Percentiles rank a stretch among this genome's conserved stretches.
Evolutionary conservation across 1,140 invertebrate genomes (phyloP).

Genomic region (Halyomorpha halys): DNA sequence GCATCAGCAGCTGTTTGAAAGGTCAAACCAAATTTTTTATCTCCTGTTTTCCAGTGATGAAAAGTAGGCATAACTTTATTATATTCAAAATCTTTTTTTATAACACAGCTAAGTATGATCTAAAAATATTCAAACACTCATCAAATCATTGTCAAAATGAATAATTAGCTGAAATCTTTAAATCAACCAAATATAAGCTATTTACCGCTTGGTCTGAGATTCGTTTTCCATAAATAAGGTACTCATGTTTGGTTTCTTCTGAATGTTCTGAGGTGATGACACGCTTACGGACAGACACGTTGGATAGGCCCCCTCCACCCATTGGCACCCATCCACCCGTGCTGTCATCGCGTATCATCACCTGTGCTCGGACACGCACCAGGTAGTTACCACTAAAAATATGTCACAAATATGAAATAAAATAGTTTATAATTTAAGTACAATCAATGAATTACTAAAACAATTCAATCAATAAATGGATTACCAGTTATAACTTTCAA

Average conservation of each 20-base stretch:
- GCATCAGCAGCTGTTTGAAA: slow-evolving; percentile 91
- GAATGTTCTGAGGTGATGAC: slow-evolving; percentile 39
- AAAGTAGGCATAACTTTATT: slow-evolving; percentile 97
- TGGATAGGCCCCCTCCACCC: slow-evolving; percentile 83
- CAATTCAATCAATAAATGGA: too few relatives aligned
- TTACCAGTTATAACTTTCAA: too few relatives aligned
- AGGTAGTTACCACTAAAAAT: slow-evolving; percentile 63
- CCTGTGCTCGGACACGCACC: slow-evolving; percentile 93
- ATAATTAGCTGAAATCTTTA: neutral
- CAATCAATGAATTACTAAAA: too few relatives aligned
- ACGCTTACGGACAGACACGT: slow-evolving; percentile 74
- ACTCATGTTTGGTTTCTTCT: slow-evolving; percentile 54
- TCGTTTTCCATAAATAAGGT: slow-evolving; percentile 81
- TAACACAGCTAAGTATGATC: slow-evolving; percentile 87
- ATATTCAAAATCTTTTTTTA: slow-evolving; percentile 93
- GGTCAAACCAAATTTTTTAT: slow-evolving; percentile 88
- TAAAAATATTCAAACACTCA: slow-evolving; percentile 38
- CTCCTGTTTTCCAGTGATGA: slow-evolving; percentile 92
- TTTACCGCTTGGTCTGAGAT: slow-evolving; percentile 84
- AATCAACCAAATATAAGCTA: slow-evolving; percentile 22
- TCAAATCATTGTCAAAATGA: neutral
- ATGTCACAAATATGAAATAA: neutral
- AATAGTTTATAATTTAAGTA: too few relatives aligned
- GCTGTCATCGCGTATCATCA: slow-evolving; percentile 95
- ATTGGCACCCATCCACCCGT: slow-evolving; percentile 91